These are phyloP conservation scores for Bradypodion ventrale DNA, from an alignment of 2,797 vertebrate species.

Conservation along the genomic window DNA sequence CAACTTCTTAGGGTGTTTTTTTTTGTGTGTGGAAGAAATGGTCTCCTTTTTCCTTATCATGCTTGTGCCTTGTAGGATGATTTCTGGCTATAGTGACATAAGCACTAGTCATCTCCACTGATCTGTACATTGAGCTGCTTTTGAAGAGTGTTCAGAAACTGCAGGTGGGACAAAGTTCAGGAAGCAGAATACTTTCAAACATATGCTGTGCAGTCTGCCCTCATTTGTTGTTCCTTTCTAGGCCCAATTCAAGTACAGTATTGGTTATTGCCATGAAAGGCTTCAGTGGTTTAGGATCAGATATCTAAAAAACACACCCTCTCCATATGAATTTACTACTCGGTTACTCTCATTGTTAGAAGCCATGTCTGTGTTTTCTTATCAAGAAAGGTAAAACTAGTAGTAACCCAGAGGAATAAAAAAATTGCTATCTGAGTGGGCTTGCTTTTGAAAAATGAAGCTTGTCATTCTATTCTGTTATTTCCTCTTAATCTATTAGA, in stretches of 20 bases:
- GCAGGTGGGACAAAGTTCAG: neutral
- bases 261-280: neutral
- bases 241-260: neutral
- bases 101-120: neutral
- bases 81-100: neutral
- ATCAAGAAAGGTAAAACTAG: neutral
- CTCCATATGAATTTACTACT: neutral
- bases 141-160: neutral
- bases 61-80: neutral
- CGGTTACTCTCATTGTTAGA: neutral
- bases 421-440: too few relatives aligned
- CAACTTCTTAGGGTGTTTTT: too few relatives aligned
- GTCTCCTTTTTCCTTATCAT: neutral
- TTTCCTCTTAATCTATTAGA: too few relatives aligned
- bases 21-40: too few relatives aligned
- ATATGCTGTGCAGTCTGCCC: neutral
- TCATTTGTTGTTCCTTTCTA: neutral
- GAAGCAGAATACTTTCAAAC: neutral
- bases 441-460: too few relatives aligned
- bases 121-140: neutral
- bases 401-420: neutral
- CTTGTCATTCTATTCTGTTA: too few relatives aligned
- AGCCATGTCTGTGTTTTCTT: neutral
- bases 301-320: neutral
- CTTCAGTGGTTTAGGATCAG: neutral